Percentiles rank a stretch among this genome's conserved stretches.
Conservation (phyloP, 2,113 vertebrate species). For the Ammodytes marinus region DNA sequence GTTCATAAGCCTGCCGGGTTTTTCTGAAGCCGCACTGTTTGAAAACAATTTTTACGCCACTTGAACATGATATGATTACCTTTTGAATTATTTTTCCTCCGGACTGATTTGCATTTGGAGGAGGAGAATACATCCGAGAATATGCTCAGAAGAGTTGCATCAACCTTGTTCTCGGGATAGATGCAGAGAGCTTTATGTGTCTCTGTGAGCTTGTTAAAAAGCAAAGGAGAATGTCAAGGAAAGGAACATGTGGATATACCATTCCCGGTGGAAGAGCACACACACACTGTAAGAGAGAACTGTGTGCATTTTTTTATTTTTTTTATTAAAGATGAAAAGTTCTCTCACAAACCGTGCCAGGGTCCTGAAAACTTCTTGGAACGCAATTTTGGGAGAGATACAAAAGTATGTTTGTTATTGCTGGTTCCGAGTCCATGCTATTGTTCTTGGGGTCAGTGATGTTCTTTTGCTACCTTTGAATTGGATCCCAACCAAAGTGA, state of each 20-base stretch:
- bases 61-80: constrained; percentile 24
- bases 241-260: constrained; percentile 70
- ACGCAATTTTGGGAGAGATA: constrained; percentile 75
- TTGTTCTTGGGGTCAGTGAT: constrained; percentile 60
- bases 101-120: constrained; percentile 56
- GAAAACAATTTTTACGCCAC: constrained; percentile 35
- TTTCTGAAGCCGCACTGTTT: constrained; percentile 41
- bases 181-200: constrained; percentile 68
- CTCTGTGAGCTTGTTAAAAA: constrained; percentile 79
- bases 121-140: constrained; percentile 50
- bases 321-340: constrained; percentile 76
- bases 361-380: constrained; percentile 79
- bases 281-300: constrained; percentile 70
- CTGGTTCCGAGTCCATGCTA: constrained; percentile 50
- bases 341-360: constrained; percentile 68
- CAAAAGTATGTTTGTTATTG: constrained; percentile 69
- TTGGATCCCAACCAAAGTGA: constrained; percentile 34
- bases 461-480: constrained; percentile 45
- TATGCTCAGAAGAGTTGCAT: constrained; percentile 66
- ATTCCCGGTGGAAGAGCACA: constrained; percentile 63
- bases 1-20: constrained; percentile 23
- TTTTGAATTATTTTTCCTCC: constrained; percentile 57
- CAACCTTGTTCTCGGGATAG: constrained; percentile 59
- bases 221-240: constrained; percentile 76
- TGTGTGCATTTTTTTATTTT: constrained; percentile 35